phyloP scores from a whole-genome alignment of 1,140 invertebrate genomes.

The Phortica variegata region DNA sequence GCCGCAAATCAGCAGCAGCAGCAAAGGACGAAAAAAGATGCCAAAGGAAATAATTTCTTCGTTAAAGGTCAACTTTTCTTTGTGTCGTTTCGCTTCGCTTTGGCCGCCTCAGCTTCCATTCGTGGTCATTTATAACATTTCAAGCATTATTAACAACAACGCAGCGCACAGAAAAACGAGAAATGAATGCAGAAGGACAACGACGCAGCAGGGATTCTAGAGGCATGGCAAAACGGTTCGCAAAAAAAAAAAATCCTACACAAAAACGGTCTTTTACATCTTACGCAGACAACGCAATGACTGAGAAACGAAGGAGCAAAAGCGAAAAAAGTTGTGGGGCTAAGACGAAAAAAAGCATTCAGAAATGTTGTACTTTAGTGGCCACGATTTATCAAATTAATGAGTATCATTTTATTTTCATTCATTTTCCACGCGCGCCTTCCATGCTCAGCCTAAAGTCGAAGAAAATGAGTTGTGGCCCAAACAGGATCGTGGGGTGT shows the following conservation, averaged over 20 bases:
- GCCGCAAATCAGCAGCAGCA: constrained; percentile 8
- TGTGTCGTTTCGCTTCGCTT: too few species aligned
- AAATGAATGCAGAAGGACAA: constrained; percentile 1
- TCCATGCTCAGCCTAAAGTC: too few species aligned
- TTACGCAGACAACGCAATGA: neutral
- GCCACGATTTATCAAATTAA: constrained; percentile 53
- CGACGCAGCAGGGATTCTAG: constrained; percentile 4
- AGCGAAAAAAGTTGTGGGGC: constrained; percentile 16
- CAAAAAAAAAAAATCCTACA: neutral
- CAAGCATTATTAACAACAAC: constrained; percentile 26
- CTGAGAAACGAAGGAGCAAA: constrained; percentile 6
- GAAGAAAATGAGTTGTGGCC: too few species aligned
- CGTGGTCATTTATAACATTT: constrained; percentile 32
- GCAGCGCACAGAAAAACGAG: constrained; percentile 7
- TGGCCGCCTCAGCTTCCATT: too few species aligned
- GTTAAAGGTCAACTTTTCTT: constrained; percentile 47
- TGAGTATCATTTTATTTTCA: constrained; percentile 55
- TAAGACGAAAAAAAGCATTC: constrained; percentile 22
- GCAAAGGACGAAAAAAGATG: too few species aligned
- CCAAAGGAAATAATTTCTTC: constrained; percentile 20
- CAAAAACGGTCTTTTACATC: neutral
- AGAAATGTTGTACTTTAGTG: constrained; percentile 24
- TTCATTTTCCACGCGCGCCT: constrained; percentile 51
- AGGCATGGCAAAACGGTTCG: neutral
- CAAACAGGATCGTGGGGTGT: too few species aligned